Percentiles rank a stretch among this genome's conserved stretches.
These are phyloP conservation scores for Mus caroli DNA, from an alignment of 2,797 vertebrate genomes.

Conservation along the genomic window DNA sequence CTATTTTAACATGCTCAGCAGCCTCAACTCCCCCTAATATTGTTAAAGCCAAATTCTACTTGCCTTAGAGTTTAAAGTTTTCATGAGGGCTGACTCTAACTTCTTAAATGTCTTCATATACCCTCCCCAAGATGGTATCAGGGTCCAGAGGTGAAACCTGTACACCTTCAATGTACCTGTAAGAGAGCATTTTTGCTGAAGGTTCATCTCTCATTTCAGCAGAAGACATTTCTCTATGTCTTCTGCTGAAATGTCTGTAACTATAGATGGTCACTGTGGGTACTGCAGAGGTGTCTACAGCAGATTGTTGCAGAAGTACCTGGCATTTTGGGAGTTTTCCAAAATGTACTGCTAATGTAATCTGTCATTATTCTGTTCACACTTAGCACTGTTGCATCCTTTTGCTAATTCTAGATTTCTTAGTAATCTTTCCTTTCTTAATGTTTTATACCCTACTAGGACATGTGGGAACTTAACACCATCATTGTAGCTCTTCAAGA, in stretches of 20 bases:
- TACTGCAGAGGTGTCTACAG: neutral
- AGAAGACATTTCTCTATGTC: neutral
- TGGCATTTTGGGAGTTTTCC: neutral
- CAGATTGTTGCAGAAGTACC: constrained; percentile 1
- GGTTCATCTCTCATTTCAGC: neutral
- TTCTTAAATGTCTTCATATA: constrained; percentile 49
- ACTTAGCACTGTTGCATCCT: neutral
- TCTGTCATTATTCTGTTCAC: constrained; percentile 25
- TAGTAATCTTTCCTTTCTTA: constrained; percentile 16
- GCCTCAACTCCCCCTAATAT: neutral
- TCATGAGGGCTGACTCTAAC: neutral
- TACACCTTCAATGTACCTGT: neutral
- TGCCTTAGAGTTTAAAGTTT: constrained; percentile 53
- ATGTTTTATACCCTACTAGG: neutral
- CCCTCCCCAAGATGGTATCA: neutral
- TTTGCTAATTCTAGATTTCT: neutral
- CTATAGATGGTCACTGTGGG: neutral
- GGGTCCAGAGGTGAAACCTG: neutral
- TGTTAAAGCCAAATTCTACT: constrained; percentile 32
- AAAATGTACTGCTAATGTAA: constrained; percentile 7
- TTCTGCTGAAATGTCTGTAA: constrained; percentile 21
- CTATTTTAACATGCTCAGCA: constrained; percentile 47
- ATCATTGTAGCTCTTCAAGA: neutral
- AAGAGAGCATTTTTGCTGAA: neutral
- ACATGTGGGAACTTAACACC: neutral